Percentiles rank a stretch among this genome's conserved stretches.
Conservation (phyloP, 2,113 vertebrate genomes). For the Sander vitreus region DNA sequence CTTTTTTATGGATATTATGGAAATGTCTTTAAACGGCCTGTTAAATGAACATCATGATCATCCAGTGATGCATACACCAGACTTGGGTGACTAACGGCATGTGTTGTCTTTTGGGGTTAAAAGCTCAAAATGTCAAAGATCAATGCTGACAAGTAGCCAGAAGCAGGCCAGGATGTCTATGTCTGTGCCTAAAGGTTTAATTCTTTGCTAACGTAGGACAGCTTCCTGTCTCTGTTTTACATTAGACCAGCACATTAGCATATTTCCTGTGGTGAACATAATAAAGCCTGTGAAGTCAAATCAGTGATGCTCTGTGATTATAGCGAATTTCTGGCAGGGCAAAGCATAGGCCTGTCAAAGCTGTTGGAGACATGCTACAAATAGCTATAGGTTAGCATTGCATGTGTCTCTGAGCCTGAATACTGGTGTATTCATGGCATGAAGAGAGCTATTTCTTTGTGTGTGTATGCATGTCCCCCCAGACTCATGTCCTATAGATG, state of each 20-base stretch:
- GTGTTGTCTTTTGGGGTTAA: slow-evolving; percentile 13
- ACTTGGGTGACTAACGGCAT: not conserved
- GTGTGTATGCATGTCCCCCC: not conserved
- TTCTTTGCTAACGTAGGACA: not conserved
- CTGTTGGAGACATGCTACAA: slow-evolving; percentile 47
- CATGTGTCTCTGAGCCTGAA: slow-evolving; percentile 9
- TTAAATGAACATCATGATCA: not conserved
- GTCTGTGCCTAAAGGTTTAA: not conserved
- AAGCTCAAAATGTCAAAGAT: slow-evolving; percentile 40
- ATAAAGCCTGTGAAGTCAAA: slow-evolving; percentile 47
- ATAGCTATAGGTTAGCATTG: slow-evolving; percentile 37
- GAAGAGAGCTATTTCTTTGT: not conserved
- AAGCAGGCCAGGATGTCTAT: slow-evolving; percentile 6
- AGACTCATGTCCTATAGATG: not conserved
- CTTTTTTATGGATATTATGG: slow-evolving; percentile 3
- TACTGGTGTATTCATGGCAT: not conserved
- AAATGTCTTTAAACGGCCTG: not conserved
- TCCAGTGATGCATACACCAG: slow-evolving; percentile 7
- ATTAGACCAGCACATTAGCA: slow-evolving; percentile 33
- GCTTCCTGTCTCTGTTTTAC: slow-evolving; percentile 29
- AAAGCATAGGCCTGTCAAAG: slow-evolving; percentile 46
- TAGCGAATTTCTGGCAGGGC: slow-evolving; percentile 38
- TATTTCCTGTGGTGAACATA: slow-evolving; percentile 32
- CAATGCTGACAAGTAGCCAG: slow-evolving; percentile 2
- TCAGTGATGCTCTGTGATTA: slow-evolving; percentile 55